Percentiles rank a stretch among this genome's conserved stretches.
Evolutionary conservation across 2,797 vertebrate species (phyloP).

Genomic region (Hipposideros larvatus): DNA sequence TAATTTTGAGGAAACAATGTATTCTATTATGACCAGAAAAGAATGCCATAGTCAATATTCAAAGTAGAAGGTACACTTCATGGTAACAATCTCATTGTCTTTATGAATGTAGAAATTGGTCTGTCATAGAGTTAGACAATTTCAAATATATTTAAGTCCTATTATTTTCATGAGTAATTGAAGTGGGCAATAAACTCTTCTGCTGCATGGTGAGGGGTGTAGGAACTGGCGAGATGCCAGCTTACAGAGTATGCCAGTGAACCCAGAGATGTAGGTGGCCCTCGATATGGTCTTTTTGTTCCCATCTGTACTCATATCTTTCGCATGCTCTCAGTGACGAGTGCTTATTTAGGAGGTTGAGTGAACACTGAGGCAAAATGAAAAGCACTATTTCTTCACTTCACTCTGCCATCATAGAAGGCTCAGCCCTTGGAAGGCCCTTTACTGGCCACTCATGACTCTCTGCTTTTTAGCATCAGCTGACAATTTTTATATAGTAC

Average conservation of each 20-base stretch:
- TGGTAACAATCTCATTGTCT: neutral
- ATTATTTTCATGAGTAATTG: slow-evolving; percentile 7
- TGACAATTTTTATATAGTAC: neutral
- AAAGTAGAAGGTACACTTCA: neutral
- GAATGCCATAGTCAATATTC: neutral
- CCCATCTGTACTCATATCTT: neutral
- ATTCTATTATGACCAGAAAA: neutral
- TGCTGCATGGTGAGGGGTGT: neutral
- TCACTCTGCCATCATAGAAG: neutral
- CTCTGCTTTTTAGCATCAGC: neutral
- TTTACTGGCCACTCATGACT: neutral
- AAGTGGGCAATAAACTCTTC: neutral
- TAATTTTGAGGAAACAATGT: neutral
- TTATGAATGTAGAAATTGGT: slow-evolving; percentile 22
- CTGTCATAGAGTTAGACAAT: neutral
- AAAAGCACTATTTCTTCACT: neutral
- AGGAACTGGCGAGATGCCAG: neutral
- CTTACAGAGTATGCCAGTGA: neutral
- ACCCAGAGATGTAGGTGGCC: neutral
- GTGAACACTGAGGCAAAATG: neutral
- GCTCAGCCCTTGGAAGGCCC: neutral
- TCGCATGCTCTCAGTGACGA: neutral
- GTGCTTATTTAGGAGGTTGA: neutral
- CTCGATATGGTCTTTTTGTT: neutral
- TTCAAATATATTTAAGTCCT: neutral